Conservation (phyloP, 2,888 invertebrate species). For the Enoplolaimus lenunculus region DNA sequence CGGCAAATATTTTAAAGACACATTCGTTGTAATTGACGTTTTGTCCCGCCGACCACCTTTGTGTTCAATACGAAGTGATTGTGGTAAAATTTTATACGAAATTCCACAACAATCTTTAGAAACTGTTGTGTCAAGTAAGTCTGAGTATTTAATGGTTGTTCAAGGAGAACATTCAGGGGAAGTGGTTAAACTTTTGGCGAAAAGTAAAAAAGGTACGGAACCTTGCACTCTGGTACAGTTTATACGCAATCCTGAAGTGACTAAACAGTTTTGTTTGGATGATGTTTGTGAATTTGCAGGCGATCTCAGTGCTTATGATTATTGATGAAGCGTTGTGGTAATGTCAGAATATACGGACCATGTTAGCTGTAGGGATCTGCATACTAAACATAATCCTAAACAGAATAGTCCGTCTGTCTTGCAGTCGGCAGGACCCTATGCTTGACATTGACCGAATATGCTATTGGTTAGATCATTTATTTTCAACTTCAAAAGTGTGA, state of each 20-base stretch:
- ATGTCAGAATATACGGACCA: no score
- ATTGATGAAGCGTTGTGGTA: no score
- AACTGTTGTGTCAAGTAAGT: not conserved
- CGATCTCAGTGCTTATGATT: not conserved
- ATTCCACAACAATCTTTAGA: not conserved
- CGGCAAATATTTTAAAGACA: conserved; percentile 37
- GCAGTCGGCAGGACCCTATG: no score
- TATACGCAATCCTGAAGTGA: not conserved
- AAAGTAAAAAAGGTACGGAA: not conserved
- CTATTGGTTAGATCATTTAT: no score
- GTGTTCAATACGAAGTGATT: not conserved
- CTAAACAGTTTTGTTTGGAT: not conserved
- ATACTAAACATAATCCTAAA: no score
- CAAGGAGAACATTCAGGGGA: not conserved
- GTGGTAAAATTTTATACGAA: not conserved
- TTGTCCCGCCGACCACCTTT: not conserved
- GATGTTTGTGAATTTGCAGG: not conserved
- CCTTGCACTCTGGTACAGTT: not conserved
- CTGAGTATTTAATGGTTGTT: not conserved
- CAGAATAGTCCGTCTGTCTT: no score
- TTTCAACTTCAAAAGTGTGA: no score
- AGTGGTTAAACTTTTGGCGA: not conserved
- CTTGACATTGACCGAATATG: no score
- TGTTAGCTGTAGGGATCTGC: no score
- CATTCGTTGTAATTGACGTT: not conserved